Base-by-base conservation (phyloP, 2,113 vertebrate genomes). In the Brachionichthys hirsutus region DNA sequence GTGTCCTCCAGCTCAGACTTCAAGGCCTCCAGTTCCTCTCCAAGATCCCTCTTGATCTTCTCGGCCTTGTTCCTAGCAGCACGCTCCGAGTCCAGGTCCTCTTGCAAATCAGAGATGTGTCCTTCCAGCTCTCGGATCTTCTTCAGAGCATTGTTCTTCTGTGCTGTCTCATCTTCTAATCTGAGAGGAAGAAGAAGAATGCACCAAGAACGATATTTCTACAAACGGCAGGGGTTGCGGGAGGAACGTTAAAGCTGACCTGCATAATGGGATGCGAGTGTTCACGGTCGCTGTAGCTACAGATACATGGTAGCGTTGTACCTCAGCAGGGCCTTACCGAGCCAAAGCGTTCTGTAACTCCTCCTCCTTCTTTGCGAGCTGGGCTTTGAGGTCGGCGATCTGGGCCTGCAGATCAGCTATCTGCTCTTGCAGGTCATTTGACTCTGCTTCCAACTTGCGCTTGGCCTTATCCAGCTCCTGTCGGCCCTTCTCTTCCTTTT, bases 1-100 rank as follows among this genome's bases (percentile, higher is more conserved):
- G 95, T 98, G 65, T 98, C 97, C 74, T 98, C 97, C 22, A 98
- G 90, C 88, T 98, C 97, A 0, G 95, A 95, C 82, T 95, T 95
- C 11, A 98, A 92, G 0, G 97, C 97, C 87, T 98, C 95, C 71
- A 98, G 87, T 90, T 98, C 95, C 76, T 98, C 95, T 1, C 94
- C 93, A 0, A 98, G 88, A 80, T 98, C 97, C 49, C 95, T 90
- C 82, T 95, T 96, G 74, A 94, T 93, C 77, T 97, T 98, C 85
- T 98, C 96, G 0, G 94, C 95, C 80, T 97, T 98, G 78, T 92
- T 94, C 58, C 95, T 91, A 2, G 95, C 94, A 0, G 88, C 90
- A 51, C 89, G 89, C 69, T 98, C 97, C 0, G 94, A 93, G 62
- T 98, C 95, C 19, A 98, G 75, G 78, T 98, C 97, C 77, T 98